Evolutionary conservation across 2,797 vertebrate species (phyloP), one percentile per base, ranked within the genome.

Genomic region (Agapornis canus): DNA sequence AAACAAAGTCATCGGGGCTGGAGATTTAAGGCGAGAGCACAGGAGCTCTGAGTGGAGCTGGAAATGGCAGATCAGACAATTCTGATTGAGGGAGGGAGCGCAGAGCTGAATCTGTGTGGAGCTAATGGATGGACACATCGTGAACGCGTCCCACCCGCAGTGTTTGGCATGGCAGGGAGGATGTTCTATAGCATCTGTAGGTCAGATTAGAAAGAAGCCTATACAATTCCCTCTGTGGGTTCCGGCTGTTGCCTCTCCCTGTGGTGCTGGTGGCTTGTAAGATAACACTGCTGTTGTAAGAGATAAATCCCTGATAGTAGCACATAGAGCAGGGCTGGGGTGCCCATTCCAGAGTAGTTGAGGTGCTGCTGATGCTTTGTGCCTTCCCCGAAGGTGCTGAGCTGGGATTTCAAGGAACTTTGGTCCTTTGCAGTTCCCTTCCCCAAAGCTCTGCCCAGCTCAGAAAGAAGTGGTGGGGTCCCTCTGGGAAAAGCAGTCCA

Each of bases 221-320:
- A 0, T 52, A 1, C n/a, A 32, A 1, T 52, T 54, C 60, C 5
- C 0, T 37, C 6, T 3, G 13, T 14, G 29, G 13, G 21, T 27
- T 59, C 27, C 54, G 57, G 9, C 22, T 65, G 63, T 60, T 72
- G 63, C 51, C 27, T 56, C 45, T 20, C 52, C 18, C 29, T 29
- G 0, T 13, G 68, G 20, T 42, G 56, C 51, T 49, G 56, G 11
- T n/a, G 52, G 39, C 48, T 29, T 32, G 25, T 19, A 19, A 18
- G 45, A 2, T 48, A 14, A 17, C 0, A 8, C 15, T 0, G 6
- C 26, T 63, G 39, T 20, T 39, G 12, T 5, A 10, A 54, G 20
- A 45, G 52, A 0, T 22, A 49, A 45, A 37, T 39, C 11, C 43
- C 45, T 39, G 43, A 6, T 8, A 15, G 42, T 1, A 29, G 27